Evolutionary conservation across 1,140 invertebrate species (phyloP).

Genomic region (Lepidurus arcticus): DNA sequence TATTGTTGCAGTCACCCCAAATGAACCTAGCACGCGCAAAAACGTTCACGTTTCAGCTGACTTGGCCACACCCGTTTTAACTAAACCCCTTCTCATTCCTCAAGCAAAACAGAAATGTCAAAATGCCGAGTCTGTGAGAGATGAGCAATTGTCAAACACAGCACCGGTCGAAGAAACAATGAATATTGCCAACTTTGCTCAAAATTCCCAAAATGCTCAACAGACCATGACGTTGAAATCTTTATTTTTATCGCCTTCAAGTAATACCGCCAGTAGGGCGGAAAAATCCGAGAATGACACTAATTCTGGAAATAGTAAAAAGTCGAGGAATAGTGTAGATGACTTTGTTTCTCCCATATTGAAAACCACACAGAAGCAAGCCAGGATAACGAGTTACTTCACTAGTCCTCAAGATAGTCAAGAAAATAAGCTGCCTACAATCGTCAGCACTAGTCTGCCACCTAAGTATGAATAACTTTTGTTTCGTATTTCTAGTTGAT

Average conservation of each 20-base stretch:
- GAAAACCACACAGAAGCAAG: neutral
- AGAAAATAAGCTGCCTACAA: constrained; percentile 18
- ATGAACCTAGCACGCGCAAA: neutral
- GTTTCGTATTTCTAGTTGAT: neutral
- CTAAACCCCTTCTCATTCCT: neutral
- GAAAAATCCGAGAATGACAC: neutral
- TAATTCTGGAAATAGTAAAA: neutral
- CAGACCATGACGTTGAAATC: neutral
- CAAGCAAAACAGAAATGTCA: neutral
- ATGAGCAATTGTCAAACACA: neutral
- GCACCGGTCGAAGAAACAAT: neutral
- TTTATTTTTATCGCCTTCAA: neutral
- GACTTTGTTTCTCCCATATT: neutral
- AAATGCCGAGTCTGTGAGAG: neutral
- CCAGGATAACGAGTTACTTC: neutral
- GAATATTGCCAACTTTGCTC: neutral
- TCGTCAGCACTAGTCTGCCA: constrained; percentile 40
- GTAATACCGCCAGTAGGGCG: neutral
- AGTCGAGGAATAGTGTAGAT: neutral
- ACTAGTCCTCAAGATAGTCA: constrained; percentile 20
- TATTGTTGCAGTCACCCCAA: neutral
- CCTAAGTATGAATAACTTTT: constrained; percentile 36
- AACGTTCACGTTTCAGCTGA: neutral
- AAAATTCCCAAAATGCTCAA: neutral
- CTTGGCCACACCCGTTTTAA: neutral